These are phyloP conservation scores for Oenanthe oenanthe DNA, from an alignment of 2,113 vertebrate genomes.

Conservation along the genomic window DNA sequence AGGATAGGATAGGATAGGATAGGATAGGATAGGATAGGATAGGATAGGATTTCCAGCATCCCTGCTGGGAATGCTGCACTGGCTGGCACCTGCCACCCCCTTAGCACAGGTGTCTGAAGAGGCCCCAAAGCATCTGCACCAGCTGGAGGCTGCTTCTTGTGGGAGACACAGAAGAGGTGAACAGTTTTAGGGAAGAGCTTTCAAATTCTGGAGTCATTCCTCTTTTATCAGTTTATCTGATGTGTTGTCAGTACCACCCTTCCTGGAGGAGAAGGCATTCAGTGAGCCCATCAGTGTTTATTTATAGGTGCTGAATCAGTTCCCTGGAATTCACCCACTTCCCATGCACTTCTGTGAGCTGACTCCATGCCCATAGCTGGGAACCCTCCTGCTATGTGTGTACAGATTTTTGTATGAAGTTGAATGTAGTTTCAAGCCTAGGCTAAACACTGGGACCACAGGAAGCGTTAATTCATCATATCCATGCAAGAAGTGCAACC, in stretches of 20 bases:
- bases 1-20: too few species aligned
- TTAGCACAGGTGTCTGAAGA: too few species aligned
- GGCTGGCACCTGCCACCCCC: too few species aligned
- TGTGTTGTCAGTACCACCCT: neutral
- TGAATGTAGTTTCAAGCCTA: neutral
- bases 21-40: too few species aligned
- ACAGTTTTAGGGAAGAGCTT: neutral
- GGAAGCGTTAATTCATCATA: neutral
- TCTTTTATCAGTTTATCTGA: neutral
- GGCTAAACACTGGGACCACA: neutral
- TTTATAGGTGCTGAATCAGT: neutral
- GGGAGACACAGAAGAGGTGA: accelerated
- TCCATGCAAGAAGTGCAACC: neutral
- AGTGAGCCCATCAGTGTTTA: neutral
- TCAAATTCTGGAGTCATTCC: neutral
- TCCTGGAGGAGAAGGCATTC: neutral
- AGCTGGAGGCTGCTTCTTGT: accelerated
- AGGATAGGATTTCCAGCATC: too few species aligned
- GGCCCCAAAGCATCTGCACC: too few species aligned
- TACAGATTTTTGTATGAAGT: neutral
- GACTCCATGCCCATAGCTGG: neutral
- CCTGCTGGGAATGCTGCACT: too few species aligned
- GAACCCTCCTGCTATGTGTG: neutral
- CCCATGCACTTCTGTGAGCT: accelerated
- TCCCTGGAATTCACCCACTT: neutral